phyloP scores from a whole-genome alignment of 1,140 invertebrate species.

The Euwallacea similis region DNA sequence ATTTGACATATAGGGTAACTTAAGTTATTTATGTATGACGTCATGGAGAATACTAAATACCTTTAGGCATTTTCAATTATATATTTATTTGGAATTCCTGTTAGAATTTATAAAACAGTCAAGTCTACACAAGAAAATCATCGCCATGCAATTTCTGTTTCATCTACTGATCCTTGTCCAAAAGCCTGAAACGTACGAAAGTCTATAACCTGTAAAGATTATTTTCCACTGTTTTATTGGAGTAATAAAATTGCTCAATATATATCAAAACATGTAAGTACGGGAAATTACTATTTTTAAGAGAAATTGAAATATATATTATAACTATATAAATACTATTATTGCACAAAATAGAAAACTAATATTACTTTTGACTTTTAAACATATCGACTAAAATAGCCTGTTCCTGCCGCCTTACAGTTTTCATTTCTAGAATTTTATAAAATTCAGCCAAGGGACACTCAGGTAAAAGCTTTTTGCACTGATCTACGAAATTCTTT shows the following conservation, averaged over 20 bases:
- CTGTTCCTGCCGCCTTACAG: constrained; percentile 58
- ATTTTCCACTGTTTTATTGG: too few species aligned
- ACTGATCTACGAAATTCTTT: constrained; percentile 88
- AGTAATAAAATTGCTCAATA: too few species aligned
- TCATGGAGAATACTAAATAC: too few species aligned
- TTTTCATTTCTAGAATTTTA: constrained; percentile 97
- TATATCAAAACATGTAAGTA: too few species aligned
- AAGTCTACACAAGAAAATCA: constrained; percentile 92
- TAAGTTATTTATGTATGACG: too few species aligned
- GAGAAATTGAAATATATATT: not conserved
- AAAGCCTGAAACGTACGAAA: constrained; percentile 69
- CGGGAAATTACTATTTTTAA: too few species aligned
- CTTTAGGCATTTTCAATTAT: constrained; percentile 48
- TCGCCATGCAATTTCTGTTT: constrained; percentile 91
- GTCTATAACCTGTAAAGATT: too few species aligned
- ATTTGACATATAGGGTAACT: too few species aligned
- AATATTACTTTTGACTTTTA: constrained; percentile 40
- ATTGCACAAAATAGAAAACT: not conserved
- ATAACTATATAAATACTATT: not conserved
- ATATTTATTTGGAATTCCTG: constrained; percentile 96
- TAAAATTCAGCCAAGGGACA: constrained; percentile 89
- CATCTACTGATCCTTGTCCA: constrained; percentile 89
- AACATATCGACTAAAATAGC: constrained; percentile 48
- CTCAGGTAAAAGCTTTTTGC: constrained; percentile 87
- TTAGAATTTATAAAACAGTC: constrained; percentile 93